Evolutionary conservation across 2,888 invertebrate genomes (phyloP).

Genomic region (Unio pictorum): DNA sequence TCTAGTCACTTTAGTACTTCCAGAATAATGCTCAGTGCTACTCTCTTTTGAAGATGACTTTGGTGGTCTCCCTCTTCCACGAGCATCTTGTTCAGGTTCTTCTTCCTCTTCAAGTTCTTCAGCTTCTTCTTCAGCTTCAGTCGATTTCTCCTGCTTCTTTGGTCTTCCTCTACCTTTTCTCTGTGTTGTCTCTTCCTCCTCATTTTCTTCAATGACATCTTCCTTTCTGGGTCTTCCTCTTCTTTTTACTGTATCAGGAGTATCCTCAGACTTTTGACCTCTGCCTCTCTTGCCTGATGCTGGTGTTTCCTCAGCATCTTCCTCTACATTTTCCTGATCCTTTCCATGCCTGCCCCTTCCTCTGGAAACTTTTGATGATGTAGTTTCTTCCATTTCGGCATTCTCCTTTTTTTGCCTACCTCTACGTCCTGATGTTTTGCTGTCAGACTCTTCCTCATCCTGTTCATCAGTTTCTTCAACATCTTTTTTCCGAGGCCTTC

Average conservation of each 20-base stretch:
- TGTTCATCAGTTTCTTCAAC: slow-evolving; percentile 13
- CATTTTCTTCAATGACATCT: slow-evolving; percentile 12
- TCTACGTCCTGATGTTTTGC: slow-evolving; percentile 13
- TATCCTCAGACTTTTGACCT: slow-evolving; percentile 6
- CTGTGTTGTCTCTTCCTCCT: slow-evolving; percentile 16
- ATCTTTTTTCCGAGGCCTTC: slow-evolving; percentile 7
- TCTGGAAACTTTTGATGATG: not conserved
- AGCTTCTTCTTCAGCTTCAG: slow-evolving; percentile 9
- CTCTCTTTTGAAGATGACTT: slow-evolving; percentile 1
- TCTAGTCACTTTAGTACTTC: slow-evolving; percentile 5
- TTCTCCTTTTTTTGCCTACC: slow-evolving; percentile 14
- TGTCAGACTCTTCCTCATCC: slow-evolving; percentile 5
- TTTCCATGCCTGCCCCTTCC: slow-evolving; percentile 7
- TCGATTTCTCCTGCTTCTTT: slow-evolving; percentile 12
- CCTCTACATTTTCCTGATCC: slow-evolving; percentile 19
- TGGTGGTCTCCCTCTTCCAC: slow-evolving; percentile 17
- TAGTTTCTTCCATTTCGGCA: slow-evolving; percentile 1
- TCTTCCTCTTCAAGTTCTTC: slow-evolving; percentile 22
- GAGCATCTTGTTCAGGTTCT: slow-evolving; percentile 14
- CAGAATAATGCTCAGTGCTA: not conserved
- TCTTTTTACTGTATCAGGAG: slow-evolving; percentile 18
- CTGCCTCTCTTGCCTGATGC: slow-evolving; percentile 13
- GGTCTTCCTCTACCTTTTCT: slow-evolving; percentile 26
- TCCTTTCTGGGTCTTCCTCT: slow-evolving; percentile 40
- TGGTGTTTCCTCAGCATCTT: slow-evolving; percentile 21